Evolutionary conservation across 2,888 invertebrate genomes (phyloP), one percentile per base, ranked within the genome.

Genomic region (Stictocephala bisonia): DNA sequence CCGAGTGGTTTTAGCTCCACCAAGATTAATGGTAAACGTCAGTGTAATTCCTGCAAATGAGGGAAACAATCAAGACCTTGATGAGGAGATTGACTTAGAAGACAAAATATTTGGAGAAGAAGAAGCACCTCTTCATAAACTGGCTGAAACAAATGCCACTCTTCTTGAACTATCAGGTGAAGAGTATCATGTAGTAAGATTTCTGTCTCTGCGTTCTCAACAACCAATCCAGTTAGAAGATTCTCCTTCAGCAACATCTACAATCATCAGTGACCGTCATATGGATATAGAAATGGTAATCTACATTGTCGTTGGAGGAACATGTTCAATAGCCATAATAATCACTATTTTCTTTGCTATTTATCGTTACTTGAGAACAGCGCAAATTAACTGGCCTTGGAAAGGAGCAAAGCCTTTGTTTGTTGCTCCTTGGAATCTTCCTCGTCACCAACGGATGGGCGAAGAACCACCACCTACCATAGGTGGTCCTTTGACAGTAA

Each of bases 161-260:
- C 73, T 82, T 20, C 75, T 82, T 58, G 82, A 82, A 75, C 77
- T 82, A n/a, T 81, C 81, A 7, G 82, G 82, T 7, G 81, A 82
- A 71, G 82, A 82, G 73, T 82, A 81, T 72, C 81, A 81, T 73
- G 80, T 84, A n/a, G 79, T 79, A 48, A 69, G 78, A 72, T 79
- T 80, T 73, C 72, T 79, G 24, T 79, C 78, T 9, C 69, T 79
- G 67, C 67, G 79, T 29, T 79, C 78, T 26, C 79, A 79, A 50
- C 79, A 79, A 44, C 79, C 79, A 3, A 75, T 79, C 18, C 74
- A 78, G 27, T 35, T 78, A 68, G 80, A 78, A 18, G 80, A 78
- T 22, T 77, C 75, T 2, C 76, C 75, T 15, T 68, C 76, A 9
- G 78, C 78, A 24, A 73, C 77, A 20, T 66, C 73, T 11, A 64